These are phyloP conservation scores for Ficedula albicollis DNA, from an alignment of 2,797 vertebrate genomes.

Conservation along the genomic window DNA sequence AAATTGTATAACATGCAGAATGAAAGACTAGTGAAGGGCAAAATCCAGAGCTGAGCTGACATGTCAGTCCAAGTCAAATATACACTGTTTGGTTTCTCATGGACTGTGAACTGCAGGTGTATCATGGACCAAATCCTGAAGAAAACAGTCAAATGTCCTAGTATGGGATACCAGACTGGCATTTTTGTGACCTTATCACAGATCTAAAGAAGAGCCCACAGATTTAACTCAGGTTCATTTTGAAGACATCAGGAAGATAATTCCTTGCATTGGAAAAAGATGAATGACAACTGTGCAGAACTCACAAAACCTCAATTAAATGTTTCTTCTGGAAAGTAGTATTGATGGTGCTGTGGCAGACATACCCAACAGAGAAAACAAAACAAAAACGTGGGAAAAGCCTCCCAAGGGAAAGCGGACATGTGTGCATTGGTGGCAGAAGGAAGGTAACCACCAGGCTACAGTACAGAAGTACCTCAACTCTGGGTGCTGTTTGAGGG, in stretches of 20 bases:
- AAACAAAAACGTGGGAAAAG: background rate
- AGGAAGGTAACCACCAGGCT: background rate
- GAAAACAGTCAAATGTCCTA: background rate
- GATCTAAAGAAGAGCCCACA: background rate
- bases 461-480: rapidly evolving
- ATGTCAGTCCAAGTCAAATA: conserved; percentile 6
- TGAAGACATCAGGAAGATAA: background rate
- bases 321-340: background rate
- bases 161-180: background rate
- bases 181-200: background rate
- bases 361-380: background rate
- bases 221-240: background rate
- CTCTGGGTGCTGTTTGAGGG: background rate
- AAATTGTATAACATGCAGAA: background rate
- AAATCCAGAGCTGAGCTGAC: background rate
- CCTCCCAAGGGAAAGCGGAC: background rate
- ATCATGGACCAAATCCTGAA: background rate
- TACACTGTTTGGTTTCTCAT: background rate
- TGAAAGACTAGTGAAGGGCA: background rate
- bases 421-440: background rate
- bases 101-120: background rate
- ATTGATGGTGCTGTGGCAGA: background rate
- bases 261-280: background rate
- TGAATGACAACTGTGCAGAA: background rate
- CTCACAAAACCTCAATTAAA: background rate